A percentile compares a stretch with the other conserved stretches of the same genome.
These are phyloP conservation scores for Hirudinaria manillensis DNA, from an alignment of 2,888 invertebrate genomes.

Conservation along the genomic window DNA sequence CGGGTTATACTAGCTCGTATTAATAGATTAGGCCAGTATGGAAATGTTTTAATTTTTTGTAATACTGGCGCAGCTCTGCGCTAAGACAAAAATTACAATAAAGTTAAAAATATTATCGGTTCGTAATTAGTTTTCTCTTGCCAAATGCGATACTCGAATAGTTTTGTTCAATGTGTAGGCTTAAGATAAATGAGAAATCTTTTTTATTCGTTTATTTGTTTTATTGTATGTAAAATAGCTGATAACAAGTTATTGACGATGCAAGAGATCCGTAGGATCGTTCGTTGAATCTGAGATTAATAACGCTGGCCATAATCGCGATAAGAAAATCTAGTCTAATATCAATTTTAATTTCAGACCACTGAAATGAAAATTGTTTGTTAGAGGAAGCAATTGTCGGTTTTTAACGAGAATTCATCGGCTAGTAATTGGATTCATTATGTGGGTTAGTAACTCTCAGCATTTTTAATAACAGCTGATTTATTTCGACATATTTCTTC, in stretches of 20 bases:
- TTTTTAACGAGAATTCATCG: not conserved
- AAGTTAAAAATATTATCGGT: not conserved
- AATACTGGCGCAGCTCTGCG: constrained; percentile 3
- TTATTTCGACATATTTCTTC: no score
- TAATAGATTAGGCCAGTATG: not conserved
- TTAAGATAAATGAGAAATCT: not conserved
- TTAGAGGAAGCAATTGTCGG: not conserved
- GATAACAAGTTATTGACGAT: no score
- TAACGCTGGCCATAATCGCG: no score
- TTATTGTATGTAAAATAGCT: no score
- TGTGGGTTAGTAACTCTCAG: not conserved
- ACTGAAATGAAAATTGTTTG: constrained; percentile 16
- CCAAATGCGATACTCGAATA: not conserved
- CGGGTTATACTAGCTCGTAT: constrained; percentile 8
- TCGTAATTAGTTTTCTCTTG: not conserved
- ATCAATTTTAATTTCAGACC: no score
- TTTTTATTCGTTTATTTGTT: not conserved
- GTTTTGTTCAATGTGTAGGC: not conserved
- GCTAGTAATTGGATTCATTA: constrained; percentile 4
- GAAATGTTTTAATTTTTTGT: constrained; percentile 8
- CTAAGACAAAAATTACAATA: constrained; percentile 13
- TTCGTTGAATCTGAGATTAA: no score
- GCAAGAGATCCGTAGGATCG: no score
- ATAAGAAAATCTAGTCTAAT: no score
- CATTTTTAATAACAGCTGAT: no score